Percentiles rank a stretch among this genome's conserved stretches.
Evolutionary conservation across 2,888 invertebrate species (phyloP).

Genomic region (Priocnemis perturbator): DNA sequence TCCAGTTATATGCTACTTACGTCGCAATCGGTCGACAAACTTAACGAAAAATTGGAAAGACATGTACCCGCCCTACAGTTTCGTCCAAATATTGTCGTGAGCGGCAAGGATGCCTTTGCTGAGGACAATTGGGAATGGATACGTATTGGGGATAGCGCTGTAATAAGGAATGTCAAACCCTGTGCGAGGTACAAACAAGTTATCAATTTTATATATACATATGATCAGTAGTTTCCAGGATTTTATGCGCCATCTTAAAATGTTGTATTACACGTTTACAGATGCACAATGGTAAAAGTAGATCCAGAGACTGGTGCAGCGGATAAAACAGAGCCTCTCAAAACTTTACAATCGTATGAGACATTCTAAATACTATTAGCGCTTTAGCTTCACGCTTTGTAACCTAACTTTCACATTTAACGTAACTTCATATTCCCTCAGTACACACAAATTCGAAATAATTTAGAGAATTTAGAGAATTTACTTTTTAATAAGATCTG

Average conservation of each 20-base stretch:
- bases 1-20: slow-evolving; percentile 77
- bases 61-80: slow-evolving; percentile 76
- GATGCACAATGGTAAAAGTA: slow-evolving; percentile 75
- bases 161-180: slow-evolving; percentile 77
- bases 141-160: slow-evolving; percentile 76
- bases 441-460: too few species aligned
- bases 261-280: slow-evolving; percentile 42
- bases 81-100: slow-evolving; percentile 78
- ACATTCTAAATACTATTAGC: too few species aligned
- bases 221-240: too few species aligned
- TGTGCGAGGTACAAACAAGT: slow-evolving; percentile 76
- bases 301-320: slow-evolving; percentile 76
- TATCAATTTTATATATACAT: too few species aligned
- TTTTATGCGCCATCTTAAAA: too few species aligned
- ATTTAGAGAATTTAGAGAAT: too few species aligned
- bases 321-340: slow-evolving; percentile 76
- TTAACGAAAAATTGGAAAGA: slow-evolving; percentile 75
- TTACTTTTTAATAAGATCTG: too few species aligned
- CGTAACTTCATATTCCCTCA: too few species aligned
- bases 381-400: neutral
- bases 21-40: slow-evolving; percentile 76
- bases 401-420: neutral
- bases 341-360: slow-evolving; percentile 77
- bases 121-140: slow-evolving; percentile 80
- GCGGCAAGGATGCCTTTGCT: slow-evolving; percentile 74